phyloP scores from a whole-genome alignment of 2,888 invertebrate species.

The Xanthorhoe spadicearia region DNA sequence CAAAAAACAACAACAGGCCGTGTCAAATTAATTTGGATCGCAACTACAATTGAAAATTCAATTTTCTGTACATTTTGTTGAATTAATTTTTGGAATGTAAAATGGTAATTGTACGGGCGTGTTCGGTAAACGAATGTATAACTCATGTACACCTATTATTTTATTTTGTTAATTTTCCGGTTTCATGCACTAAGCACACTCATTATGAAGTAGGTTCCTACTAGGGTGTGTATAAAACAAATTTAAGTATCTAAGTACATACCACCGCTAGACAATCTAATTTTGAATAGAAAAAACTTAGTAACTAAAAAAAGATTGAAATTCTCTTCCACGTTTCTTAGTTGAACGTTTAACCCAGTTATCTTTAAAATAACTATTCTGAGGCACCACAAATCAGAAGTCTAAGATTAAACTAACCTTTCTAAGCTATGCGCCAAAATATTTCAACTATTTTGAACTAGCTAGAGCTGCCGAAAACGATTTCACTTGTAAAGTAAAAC shows the following conservation, averaged over 20 bases:
- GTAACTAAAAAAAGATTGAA: neutral
- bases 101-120: neutral
- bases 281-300: neutral
- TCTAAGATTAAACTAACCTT: conserved; percentile 36
- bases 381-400: neutral
- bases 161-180: too few relatives aligned
- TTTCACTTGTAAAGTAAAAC: neutral
- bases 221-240: too few relatives aligned
- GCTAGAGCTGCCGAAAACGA: too few relatives aligned
- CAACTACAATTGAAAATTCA: conserved; percentile 5
- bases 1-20: conserved; percentile 3
- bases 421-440: conserved; percentile 34
- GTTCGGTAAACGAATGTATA: neutral
- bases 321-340: neutral
- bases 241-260: too few relatives aligned
- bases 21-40: conserved; percentile 13
- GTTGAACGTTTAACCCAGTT: neutral
- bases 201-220: too few relatives aligned
- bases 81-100: conserved; percentile 1
- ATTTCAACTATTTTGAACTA: conserved; percentile 14
- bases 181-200: too few relatives aligned
- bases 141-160: too few relatives aligned
- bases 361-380: neutral
- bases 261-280: too few relatives aligned
- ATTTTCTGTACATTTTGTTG: neutral